A percentile compares a stretch with the other conserved stretches of the same genome.
These are phyloP conservation scores for Tipula helvola DNA, from an alignment of 2,888 invertebrate species.

Conservation along the genomic window DNA sequence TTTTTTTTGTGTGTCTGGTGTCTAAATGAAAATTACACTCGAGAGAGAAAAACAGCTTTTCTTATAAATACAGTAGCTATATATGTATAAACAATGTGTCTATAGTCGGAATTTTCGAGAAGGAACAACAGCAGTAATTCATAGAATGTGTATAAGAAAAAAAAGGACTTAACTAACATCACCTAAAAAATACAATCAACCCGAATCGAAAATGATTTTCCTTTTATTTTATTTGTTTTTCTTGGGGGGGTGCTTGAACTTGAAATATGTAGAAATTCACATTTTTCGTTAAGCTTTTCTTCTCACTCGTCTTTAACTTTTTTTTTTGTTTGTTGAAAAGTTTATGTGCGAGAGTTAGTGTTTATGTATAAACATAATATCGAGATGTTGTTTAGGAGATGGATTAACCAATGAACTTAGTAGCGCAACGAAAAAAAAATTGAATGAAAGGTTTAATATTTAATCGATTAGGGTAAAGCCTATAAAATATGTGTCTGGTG, in stretches of 20 bases:
- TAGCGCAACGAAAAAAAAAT: not conserved
- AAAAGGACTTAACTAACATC: not conserved
- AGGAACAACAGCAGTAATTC: not conserved
- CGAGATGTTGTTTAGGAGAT: not conserved
- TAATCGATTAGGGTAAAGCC: not conserved
- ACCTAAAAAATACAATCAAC: not conserved
- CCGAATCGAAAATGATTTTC: not conserved
- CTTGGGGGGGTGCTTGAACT: not conserved
- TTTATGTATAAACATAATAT: not conserved
- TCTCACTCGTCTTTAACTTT: not conserved
- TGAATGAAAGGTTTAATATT: not conserved
- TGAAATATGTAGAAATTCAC: not conserved
- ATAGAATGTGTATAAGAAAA: not conserved
- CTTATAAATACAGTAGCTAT: not conserved
- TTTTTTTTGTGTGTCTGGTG: not conserved
- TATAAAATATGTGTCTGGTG: not conserved
- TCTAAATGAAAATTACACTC: constrained; percentile 4
- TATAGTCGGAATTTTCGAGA: not conserved
- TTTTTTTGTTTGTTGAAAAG: not conserved
- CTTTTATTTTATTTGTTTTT: not conserved
- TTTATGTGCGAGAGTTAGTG: too few relatives aligned
- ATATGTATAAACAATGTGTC: not conserved
- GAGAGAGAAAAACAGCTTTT: not conserved
- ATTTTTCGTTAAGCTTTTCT: not conserved
- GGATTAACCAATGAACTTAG: not conserved